These are phyloP conservation scores for Leucoraja ocellata DNA, from an alignment of 2,797 vertebrate genomes.

Conservation along the genomic window DNA sequence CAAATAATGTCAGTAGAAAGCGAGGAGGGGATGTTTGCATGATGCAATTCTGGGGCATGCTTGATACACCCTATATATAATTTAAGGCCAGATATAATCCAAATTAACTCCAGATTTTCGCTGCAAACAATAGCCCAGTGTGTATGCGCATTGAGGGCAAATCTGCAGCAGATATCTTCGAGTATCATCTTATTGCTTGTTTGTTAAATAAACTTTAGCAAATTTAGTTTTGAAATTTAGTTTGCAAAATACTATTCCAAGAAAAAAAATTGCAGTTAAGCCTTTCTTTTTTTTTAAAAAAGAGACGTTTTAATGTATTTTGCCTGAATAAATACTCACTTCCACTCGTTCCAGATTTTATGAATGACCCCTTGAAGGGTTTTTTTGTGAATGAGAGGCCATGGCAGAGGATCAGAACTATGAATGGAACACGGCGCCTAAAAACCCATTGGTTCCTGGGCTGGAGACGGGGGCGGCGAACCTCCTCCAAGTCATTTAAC, in stretches of 20 bases:
- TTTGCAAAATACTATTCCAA: not conserved
- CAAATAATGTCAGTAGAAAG: not conserved
- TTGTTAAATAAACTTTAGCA: not conserved
- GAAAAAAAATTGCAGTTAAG: not conserved
- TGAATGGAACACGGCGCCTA: slow-evolving; percentile 24
- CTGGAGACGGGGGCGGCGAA: not conserved
- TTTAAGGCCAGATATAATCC: slow-evolving; percentile 8
- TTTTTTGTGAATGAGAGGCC: slow-evolving; percentile 82
- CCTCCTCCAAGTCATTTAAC: slow-evolving; percentile 24
- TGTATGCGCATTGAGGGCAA: not conserved
- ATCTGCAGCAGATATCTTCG: not conserved
- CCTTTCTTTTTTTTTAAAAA: not conserved
- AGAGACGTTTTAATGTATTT: slow-evolving; percentile 1
- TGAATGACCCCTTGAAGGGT: slow-evolving; percentile 64
- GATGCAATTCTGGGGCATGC: not conserved
- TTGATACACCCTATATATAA: not conserved
- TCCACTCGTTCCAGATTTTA: slow-evolving; percentile 59
- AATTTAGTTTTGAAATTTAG: not conserved
- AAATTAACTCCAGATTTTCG: slow-evolving; percentile 16
- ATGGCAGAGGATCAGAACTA: slow-evolving; percentile 56
- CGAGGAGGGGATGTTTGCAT: not conserved
- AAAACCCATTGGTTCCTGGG: not conserved
- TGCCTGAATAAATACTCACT: slow-evolving; percentile 30
- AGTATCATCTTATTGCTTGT: not conserved
- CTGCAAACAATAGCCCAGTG: not conserved